Conservation (phyloP, 1,140 invertebrate species). For the Drosophila neocordata region DNA sequence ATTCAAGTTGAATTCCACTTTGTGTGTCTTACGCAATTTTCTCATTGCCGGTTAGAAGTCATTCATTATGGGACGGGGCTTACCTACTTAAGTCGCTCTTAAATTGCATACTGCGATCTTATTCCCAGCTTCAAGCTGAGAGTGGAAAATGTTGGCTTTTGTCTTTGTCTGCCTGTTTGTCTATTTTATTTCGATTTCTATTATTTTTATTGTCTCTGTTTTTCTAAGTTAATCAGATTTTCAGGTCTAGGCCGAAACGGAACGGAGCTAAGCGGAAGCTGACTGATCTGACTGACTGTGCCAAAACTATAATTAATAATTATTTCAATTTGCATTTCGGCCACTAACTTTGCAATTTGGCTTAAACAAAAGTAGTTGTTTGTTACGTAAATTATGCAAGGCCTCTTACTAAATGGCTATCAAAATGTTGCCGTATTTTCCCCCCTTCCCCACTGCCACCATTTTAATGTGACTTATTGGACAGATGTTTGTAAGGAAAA, state of each 20-base stretch:
- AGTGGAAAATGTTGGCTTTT: slow-evolving; percentile 9
- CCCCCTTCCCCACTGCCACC: neutral
- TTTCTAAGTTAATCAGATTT: slow-evolving; percentile 37
- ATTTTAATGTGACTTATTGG: slow-evolving; percentile 13
- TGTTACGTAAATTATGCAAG: slow-evolving; percentile 10
- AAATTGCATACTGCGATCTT: slow-evolving; percentile 49
- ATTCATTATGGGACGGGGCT: slow-evolving; percentile 30
- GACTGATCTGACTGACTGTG: slow-evolving; percentile 33
- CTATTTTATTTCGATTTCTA: slow-evolving; percentile 43
- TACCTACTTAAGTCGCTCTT: slow-evolving; percentile 45
- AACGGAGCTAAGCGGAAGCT: slow-evolving; percentile 27
- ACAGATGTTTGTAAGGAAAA: slow-evolving; percentile 6
- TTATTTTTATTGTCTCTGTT: slow-evolving; percentile 22
- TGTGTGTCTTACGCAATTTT: slow-evolving; percentile 45
- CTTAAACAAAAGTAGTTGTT: neutral
- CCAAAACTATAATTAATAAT: slow-evolving; percentile 72
- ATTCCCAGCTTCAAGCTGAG: slow-evolving; percentile 49
- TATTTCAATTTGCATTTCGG: slow-evolving; percentile 77
- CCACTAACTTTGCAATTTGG: slow-evolving; percentile 67
- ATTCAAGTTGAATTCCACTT: slow-evolving; percentile 9
- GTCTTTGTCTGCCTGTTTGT: slow-evolving; percentile 32
- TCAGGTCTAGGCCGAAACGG: slow-evolving; percentile 70
- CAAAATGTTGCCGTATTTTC: neutral
- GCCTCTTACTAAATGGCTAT: slow-evolving; percentile 4
- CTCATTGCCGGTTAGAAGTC: slow-evolving; percentile 27